A percentile compares a stretch with the other conserved stretches of the same genome.
Conservation (phyloP, 2,888 invertebrate genomes). For the Frankliniella fusca region DNA sequence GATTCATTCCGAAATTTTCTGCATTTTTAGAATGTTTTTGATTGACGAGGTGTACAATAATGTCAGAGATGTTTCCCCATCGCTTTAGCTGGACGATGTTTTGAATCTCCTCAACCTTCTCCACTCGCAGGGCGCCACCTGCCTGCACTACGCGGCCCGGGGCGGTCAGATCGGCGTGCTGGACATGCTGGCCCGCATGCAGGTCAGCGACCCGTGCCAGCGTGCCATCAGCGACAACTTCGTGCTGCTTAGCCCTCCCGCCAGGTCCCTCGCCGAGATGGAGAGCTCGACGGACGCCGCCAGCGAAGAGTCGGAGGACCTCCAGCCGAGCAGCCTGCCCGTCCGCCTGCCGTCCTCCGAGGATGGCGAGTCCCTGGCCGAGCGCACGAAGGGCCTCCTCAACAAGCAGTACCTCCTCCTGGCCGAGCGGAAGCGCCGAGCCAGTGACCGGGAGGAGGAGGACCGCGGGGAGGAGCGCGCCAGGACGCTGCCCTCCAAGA, state of each 20-base stretch:
- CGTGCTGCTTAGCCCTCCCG: conserved; percentile 13
- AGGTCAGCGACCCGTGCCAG: conserved; percentile 13
- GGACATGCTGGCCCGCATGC: conserved; percentile 32
- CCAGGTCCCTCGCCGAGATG: not conserved
- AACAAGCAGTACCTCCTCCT: conserved; percentile 2
- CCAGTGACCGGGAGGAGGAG: not conserved
- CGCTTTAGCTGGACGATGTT: no score
- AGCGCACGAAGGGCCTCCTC: not conserved
- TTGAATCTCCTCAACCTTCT: no score
- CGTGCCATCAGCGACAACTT: conserved; percentile 20
- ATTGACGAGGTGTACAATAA: no score
- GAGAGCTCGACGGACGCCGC: conserved; percentile 3
- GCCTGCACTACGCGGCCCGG: conserved; percentile 38
- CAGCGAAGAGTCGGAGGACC: not conserved
- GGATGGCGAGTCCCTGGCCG: not conserved
- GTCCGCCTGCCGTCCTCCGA: not conserved
- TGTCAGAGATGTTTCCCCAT: no score
- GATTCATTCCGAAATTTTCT: no score
- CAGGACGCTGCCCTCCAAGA: conserved; percentile 1
- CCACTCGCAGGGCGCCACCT: conserved; percentile 34
- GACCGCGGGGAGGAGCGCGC: not conserved
- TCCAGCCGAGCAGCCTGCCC: not conserved
- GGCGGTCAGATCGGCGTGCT: conserved; percentile 37
- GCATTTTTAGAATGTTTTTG: no score
- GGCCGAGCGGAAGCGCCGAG: not conserved